Percentiles rank a stretch among this genome's conserved stretches.
These are phyloP conservation scores for Pseudoips prasinana DNA, from an alignment of 2,888 invertebrate genomes.

Conservation along the genomic window DNA sequence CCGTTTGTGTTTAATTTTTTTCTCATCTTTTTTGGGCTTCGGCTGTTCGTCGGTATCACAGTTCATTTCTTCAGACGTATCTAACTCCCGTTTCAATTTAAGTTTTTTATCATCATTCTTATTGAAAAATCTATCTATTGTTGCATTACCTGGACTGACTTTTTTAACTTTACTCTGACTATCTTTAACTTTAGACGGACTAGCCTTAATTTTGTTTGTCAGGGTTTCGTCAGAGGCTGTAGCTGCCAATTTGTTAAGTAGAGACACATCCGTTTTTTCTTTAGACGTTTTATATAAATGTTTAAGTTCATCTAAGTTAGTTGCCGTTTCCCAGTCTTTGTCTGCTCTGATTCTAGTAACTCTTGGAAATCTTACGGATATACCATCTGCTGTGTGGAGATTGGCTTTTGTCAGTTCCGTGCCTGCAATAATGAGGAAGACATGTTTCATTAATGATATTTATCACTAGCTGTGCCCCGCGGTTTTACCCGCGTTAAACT, in stretches of 20 bases:
- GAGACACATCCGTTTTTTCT: conserved; percentile 82
- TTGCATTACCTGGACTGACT: conserved; percentile 17
- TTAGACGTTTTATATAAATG: conserved; percentile 86
- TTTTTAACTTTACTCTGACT: conserved; percentile 36
- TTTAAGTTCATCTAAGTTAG: conserved; percentile 88
- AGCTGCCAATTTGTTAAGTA: conserved; percentile 73
- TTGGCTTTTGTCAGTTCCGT: conserved; percentile 90
- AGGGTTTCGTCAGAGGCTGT: conserved; percentile 45
- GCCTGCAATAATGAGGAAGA: conserved; percentile 53
- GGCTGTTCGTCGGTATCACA: conserved; percentile 3
- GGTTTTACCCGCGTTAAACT: no score
- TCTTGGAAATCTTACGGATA: conserved; percentile 96
- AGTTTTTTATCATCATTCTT: conserved; percentile 16
- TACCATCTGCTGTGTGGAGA: conserved; percentile 95
- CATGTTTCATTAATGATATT: background rate
- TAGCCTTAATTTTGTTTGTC: conserved; percentile 52
- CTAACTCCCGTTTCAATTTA: conserved; percentile 5
- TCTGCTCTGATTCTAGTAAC: conserved; percentile 92
- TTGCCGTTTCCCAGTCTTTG: conserved; percentile 92
- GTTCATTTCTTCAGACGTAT: background rate
- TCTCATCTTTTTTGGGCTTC: background rate
- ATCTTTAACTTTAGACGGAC: conserved; percentile 40
- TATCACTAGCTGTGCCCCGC: no score
- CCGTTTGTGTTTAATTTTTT: background rate
- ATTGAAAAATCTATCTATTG: conserved; percentile 17